Percentiles rank a stretch among this genome's conserved stretches.
Evolutionary conservation across 1,140 invertebrate species (phyloP).

Genomic region (Lamellibrachia luymesi): DNA sequence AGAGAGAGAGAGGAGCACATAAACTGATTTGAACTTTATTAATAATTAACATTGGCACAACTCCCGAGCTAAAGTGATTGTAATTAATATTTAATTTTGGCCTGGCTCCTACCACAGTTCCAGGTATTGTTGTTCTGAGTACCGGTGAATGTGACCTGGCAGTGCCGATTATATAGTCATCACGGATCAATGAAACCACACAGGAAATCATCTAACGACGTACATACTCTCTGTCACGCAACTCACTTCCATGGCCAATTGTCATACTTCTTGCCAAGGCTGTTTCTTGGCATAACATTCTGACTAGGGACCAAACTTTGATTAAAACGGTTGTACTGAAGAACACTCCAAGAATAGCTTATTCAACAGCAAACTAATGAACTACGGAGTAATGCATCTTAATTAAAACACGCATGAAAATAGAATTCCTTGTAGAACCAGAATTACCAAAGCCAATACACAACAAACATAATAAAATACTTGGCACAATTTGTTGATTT

Average conservation of each 20-base stretch:
- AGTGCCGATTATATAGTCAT: background rate
- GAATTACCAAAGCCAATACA: background rate
- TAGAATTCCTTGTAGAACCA: background rate
- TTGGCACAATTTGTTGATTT: background rate
- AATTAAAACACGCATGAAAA: background rate
- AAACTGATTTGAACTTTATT: background rate
- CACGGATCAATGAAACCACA: background rate
- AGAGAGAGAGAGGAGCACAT: background rate
- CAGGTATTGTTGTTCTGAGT: background rate
- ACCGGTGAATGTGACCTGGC: background rate
- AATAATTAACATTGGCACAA: background rate
- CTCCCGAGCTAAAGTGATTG: background rate
- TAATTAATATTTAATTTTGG: background rate
- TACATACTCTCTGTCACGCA: background rate
- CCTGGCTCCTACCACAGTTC: background rate
- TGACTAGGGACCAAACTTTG: background rate
- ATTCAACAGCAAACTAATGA: background rate
- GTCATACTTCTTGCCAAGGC: background rate
- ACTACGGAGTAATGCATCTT: background rate
- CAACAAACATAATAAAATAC: background rate
- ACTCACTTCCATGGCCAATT: background rate
- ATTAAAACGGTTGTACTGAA: background rate
- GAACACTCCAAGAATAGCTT: background rate
- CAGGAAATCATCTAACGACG: background rate
- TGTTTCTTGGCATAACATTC: background rate